phyloP scores from a whole-genome alignment of 1,140 invertebrate genomes.

The Protaetia brevitarsis region DNA sequence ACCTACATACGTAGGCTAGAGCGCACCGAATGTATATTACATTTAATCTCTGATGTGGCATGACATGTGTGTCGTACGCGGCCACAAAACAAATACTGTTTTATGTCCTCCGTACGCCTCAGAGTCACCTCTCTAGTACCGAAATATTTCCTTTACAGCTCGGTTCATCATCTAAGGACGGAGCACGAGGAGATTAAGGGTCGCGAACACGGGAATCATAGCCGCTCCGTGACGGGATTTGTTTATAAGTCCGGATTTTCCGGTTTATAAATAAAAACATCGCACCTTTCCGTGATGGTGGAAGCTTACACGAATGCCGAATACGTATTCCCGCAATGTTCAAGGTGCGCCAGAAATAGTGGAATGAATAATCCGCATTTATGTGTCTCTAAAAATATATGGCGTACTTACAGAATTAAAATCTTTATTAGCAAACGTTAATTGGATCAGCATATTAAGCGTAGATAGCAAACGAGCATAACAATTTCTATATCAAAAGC shows the following conservation, averaged over 20 bases:
- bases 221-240: slow-evolving; percentile 5
- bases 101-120: background rate
- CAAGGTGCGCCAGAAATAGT: no score
- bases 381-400: no score
- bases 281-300: background rate
- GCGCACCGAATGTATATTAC: slow-evolving; percentile 15
- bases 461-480: no score
- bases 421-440: no score
- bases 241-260: slow-evolving; percentile 9
- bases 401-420: no score
- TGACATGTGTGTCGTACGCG: slow-evolving; percentile 12
- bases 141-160: slow-evolving; percentile 18
- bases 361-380: no score
- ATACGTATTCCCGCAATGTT: background rate
- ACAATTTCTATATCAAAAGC: no score
- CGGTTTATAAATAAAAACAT: slow-evolving; percentile 15
- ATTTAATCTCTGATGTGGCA: slow-evolving; percentile 14
- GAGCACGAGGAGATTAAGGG: background rate
- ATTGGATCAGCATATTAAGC: no score
- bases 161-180: background rate
- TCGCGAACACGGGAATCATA: slow-evolving; percentile 2
- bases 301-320: background rate
- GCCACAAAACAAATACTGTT: slow-evolving; percentile 16
- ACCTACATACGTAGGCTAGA: no score
- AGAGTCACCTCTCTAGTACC: slow-evolving; percentile 8